Conservation (phyloP, 2,888 invertebrate genomes). For the Brachyptera risi region DNA sequence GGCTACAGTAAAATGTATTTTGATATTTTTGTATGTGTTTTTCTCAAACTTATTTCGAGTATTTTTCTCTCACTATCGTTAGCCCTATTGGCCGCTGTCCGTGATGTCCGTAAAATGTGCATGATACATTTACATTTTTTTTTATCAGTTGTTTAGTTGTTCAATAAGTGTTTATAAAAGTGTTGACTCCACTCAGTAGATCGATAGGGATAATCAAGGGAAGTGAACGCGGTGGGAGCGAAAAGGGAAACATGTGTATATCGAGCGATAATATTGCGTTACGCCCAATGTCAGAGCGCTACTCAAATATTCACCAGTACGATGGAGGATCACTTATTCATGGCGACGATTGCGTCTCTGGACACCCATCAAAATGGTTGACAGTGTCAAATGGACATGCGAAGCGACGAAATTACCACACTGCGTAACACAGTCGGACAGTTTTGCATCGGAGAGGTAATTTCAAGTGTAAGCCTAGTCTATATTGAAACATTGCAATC, state of each 20-base stretch:
- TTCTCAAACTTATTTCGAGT: not conserved
- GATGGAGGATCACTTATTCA: slow-evolving; percentile 26
- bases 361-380: slow-evolving; percentile 23
- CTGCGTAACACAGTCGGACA: too few relatives aligned
- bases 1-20: too few relatives aligned
- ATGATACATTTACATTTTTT: not conserved
- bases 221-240: slow-evolving; percentile 18
- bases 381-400: slow-evolving; percentile 13
- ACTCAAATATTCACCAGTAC: slow-evolving; percentile 23
- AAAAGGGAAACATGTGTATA: not conserved
- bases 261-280: not conserved
- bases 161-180: not conserved
- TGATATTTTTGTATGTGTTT: not conserved
- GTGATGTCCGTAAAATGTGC: slow-evolving; percentile 2
- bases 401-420: slow-evolving; percentile 5
- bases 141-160: not conserved
- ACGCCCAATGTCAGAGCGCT: not conserved
- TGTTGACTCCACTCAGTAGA: not conserved
- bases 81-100: too few relatives aligned
- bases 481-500: too few relatives aligned
- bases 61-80: too few relatives aligned
- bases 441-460: too few relatives aligned
- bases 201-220: slow-evolving; percentile 29
- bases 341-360: slow-evolving; percentile 23
- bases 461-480: too few relatives aligned